Percentiles rank a stretch among this genome's conserved stretches.
phyloP scores from a whole-genome alignment of 1,140 invertebrate genomes.

The Vanessa tameamea region DNA sequence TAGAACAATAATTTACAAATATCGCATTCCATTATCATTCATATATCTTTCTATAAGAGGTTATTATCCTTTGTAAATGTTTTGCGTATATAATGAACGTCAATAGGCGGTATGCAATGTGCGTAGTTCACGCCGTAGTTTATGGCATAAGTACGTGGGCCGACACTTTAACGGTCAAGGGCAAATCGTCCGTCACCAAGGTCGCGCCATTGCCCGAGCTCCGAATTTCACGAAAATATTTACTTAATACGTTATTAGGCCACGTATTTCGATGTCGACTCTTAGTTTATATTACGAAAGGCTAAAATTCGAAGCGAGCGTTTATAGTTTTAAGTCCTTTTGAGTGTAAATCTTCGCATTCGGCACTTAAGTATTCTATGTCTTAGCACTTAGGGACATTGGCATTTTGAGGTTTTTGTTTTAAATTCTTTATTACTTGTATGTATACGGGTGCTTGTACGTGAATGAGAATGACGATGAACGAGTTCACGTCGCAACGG shows the following conservation, averaged over 20 bases:
- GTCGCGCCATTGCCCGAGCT: constrained; percentile 55
- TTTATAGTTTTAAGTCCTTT: constrained; percentile 15
- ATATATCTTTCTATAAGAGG: constrained; percentile 20
- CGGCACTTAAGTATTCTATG: constrained; percentile 35
- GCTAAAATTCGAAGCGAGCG: background rate
- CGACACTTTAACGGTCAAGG: constrained; percentile 60
- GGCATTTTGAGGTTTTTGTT: constrained; percentile 32
- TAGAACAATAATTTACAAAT: constrained; percentile 6
- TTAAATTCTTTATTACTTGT: constrained; percentile 12
- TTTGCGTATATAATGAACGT: constrained; percentile 27
- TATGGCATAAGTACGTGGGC: constrained; percentile 57
- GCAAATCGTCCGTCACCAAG: constrained; percentile 53
- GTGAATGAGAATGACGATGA: background rate
- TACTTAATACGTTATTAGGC: constrained; percentile 32
- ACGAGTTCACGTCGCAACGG: background rate
- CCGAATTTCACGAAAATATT: constrained; percentile 50
- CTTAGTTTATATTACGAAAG: constrained; percentile 2
- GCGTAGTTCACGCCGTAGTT: constrained; percentile 49
- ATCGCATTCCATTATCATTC: constrained; percentile 10
- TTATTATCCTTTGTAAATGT: constrained; percentile 27
- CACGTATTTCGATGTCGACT: constrained; percentile 1
- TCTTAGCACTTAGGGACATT: constrained; percentile 29
- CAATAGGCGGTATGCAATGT: constrained; percentile 41
- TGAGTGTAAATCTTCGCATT: background rate
- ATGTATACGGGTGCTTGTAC: background rate